Percentiles rank a stretch among this genome's conserved stretches.
Evolutionary conservation across 1,140 invertebrate genomes (phyloP).

Genomic region (Bombus impatiens): DNA sequence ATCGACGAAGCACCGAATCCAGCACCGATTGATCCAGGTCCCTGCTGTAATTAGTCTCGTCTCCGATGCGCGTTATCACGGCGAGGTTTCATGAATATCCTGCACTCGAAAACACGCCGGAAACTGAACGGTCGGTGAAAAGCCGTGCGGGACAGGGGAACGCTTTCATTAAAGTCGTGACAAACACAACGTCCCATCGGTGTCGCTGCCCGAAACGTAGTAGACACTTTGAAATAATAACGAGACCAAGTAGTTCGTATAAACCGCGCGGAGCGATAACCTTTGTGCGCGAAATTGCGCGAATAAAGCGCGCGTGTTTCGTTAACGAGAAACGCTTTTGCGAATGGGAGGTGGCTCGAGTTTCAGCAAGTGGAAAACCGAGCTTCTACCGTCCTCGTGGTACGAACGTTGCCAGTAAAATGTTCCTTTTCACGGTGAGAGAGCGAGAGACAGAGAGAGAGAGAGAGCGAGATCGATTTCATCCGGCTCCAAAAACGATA

Average conservation of each 20-base stretch:
- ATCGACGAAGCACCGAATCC: neutral
- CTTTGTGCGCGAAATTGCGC: conserved; percentile 35
- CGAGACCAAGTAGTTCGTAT: conserved; percentile 13
- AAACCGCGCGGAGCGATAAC: conserved; percentile 23
- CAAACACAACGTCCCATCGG: conserved; percentile 24
- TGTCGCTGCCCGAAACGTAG: neutral
- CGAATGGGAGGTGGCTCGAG: neutral
- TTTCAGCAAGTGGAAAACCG: conserved; percentile 15
- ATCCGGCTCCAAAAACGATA: neutral
- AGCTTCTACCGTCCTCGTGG: neutral
- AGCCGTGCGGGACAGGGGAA: neutral
- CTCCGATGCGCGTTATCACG: neutral
- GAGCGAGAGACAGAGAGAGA: neutral
- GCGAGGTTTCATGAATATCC: neutral
- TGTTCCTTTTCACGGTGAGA: neutral
- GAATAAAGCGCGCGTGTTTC: conserved; percentile 11
- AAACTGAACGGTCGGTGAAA: neutral
- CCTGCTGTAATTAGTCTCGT: conserved; percentile 2
- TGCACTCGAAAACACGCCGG: neutral
- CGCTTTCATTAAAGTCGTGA: conserved; percentile 28
- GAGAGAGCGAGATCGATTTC: neutral
- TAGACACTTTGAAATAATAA: conserved; percentile 32
- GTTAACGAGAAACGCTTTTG: conserved; percentile 11
- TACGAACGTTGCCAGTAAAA: neutral
- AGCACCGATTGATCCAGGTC: neutral